Evolutionary conservation across 1,140 invertebrate genomes (phyloP), one percentile per base, ranked within the genome.

Genomic region (Halictus rubicundus): DNA sequence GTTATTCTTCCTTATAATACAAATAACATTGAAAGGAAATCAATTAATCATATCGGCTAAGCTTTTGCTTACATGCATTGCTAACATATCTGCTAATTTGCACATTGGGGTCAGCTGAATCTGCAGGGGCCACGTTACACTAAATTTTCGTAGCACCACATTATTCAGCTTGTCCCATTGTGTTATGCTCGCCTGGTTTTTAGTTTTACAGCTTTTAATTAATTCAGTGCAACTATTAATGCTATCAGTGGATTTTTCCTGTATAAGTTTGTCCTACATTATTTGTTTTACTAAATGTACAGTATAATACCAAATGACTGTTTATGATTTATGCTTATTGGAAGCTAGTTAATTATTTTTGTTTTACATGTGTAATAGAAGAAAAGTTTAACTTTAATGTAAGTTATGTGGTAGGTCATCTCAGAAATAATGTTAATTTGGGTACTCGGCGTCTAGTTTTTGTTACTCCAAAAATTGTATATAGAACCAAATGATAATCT

Each of bases 91-190:
- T 88, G 80, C 83, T 87, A 88, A 89, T 42, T 66, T 83, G 80
- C 81, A 80, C 88, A 87, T 87, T 90, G 91, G 89, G 89, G 80
- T 89, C 78, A 92, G 93, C 90, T 93, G 93, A 92, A 94, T 95
- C 88, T 90, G 91, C 83, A 91, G 92, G 93, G 91, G 92, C 91
- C 94, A 94, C 92, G 92, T 92, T 87, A 87, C 52, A 78, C 85
- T 90, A 87, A 82, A 88, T 81, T 88, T 84, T 90, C 94, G 94
- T 95, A 95, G 94, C 94, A 95, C 94, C 94, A 95, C 94, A 95
- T 94, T 94, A 95, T 95, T 95, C 94, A 95, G 95, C 94, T 95
- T 94, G 90, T 91, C 79, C 83, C 89, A 91, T 85, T 88, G 81
- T 83, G 87, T 80, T 61, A 86, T 84, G 83, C 87, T 85, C 85